Base-by-base conservation (phyloP, 2,113 vertebrate genomes). In the Motacilla alba region DNA sequence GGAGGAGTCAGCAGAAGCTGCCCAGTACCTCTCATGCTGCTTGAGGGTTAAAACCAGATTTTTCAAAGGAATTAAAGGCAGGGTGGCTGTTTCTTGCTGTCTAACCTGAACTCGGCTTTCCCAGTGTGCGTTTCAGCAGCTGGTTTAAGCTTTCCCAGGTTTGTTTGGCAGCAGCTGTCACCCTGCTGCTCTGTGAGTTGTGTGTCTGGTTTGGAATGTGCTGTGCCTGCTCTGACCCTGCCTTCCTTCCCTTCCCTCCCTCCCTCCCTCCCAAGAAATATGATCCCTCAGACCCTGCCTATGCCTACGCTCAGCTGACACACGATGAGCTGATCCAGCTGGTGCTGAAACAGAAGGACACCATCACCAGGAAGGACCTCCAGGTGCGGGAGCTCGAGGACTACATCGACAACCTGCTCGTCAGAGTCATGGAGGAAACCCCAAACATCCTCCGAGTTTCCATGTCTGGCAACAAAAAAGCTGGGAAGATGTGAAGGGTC, bases 351-450 rank as follows among this genome's bases (percentile, higher is more conserved):
- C 99, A 99, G 98, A 99, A 99, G 96, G 96, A 98, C 2, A 97
- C 98, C 1, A 98, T 99, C 6, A 96, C 96, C 83, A 99, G 95
- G 96, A 99, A 98, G 74, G 99, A 99, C 14, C 70, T 97, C 1
- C 99, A 99, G 95, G 99, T 99, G 15, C 66, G 97, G 0, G 99
- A 99, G 96, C 98, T 99, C 9, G 99, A 99, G 73, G 98, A 99
- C 39, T 99, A 99, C 98, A 99, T 99, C 1, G 99, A 99, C 93
- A 99, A 99, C 93, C 97, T 99, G 94, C 98, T 99, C 0, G 99
- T 99, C 60, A 98, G 99, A 6, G 99, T 99, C 93, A 99, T 99
- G 80, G 99, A 99, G 1, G 99, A 99, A 76, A 98, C 99, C 24
- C 99, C 99, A 7, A 98, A 98, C 86, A 99, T 99, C 82, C 98